Evolutionary conservation across 2,888 invertebrate genomes (phyloP).

Genomic region (Drosophila meridiana): DNA sequence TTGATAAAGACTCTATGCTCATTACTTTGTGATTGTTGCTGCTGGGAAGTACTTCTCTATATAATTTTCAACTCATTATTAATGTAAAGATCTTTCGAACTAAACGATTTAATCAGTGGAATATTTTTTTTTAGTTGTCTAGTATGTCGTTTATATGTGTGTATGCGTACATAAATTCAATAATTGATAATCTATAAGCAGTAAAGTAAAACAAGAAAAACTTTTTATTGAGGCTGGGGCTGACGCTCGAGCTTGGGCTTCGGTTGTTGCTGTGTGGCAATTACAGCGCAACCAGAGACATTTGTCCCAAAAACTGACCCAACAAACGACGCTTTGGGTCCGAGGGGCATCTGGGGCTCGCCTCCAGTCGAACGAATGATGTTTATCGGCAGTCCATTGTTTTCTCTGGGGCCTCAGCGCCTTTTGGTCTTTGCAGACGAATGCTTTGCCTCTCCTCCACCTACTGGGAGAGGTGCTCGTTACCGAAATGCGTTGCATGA

Average conservation of each 20-base stretch:
- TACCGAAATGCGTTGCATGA: conserved; percentile 80
- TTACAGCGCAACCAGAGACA: conserved; percentile 68
- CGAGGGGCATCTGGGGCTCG: conserved; percentile 8
- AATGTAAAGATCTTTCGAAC: conserved; percentile 24
- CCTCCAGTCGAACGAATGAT: conserved; percentile 59
- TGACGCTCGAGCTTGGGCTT: not conserved
- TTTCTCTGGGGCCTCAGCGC: conserved; percentile 48
- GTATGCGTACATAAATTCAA: conserved; percentile 44
- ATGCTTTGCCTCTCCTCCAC: conserved; percentile 14
- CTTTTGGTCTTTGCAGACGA: conserved; percentile 26
- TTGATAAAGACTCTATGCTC: too few species aligned
- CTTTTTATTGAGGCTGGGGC: not conserved
- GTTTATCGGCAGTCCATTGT: conserved; percentile 71
- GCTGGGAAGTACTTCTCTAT: conserved; percentile 13
- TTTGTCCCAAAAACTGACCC: conserved; percentile 66
- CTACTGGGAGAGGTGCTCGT: conserved; percentile 59
- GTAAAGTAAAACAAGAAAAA: conserved; percentile 33
- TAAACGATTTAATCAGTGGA: conserved; percentile 53
- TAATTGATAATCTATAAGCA: conserved; percentile 53
- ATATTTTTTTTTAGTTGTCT: not conserved
- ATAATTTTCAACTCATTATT: conserved; percentile 1
- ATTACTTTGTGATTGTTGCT: not conserved
- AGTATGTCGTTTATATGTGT: conserved; percentile 9
- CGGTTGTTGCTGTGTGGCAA: conserved; percentile 55
- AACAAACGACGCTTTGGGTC: conserved; percentile 16